phyloP scores from a whole-genome alignment of 2,113 vertebrate species.

The Bambusicola thoracicus region DNA sequence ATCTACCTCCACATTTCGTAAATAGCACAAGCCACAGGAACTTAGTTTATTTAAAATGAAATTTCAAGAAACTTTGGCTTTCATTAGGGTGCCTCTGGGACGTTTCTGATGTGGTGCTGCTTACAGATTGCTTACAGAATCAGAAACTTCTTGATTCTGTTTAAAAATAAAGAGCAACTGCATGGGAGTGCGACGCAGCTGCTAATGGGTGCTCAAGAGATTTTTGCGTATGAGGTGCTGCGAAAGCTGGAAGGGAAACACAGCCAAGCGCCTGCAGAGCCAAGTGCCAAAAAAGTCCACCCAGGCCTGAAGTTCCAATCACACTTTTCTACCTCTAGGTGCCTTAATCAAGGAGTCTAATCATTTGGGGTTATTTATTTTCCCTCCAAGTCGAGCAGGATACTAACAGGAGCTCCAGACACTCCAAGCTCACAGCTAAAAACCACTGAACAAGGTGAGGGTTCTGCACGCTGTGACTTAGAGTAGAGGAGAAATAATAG shows the following conservation, averaged over 20 bases:
- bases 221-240: not conserved
- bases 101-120: not conserved
- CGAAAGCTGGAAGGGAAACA: not conserved
- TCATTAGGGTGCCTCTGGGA: not conserved
- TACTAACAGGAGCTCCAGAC: not conserved
- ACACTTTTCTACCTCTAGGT: not conserved
- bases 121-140: too few species aligned
- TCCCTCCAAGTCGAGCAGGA: not conserved
- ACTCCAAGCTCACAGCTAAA: rapidly evolving
- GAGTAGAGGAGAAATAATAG: not conserved
- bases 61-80: not conserved
- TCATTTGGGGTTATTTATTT: not conserved
- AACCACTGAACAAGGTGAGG: not conserved
- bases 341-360: not conserved
- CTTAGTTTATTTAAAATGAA: not conserved
- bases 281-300: not conserved
- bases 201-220: not conserved
- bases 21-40: not conserved
- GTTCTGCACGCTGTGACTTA: not conserved
- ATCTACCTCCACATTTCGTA: not conserved
- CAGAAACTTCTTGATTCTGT: not conserved
- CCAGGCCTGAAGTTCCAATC: not conserved
- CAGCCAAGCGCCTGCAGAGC: not conserved
- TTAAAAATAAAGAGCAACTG: slow-evolving; percentile 6
- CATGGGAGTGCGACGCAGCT: not conserved